These are phyloP conservation scores for Epistrophe eligans DNA, from an alignment of 2,888 invertebrate species.

Conservation along the genomic window DNA sequence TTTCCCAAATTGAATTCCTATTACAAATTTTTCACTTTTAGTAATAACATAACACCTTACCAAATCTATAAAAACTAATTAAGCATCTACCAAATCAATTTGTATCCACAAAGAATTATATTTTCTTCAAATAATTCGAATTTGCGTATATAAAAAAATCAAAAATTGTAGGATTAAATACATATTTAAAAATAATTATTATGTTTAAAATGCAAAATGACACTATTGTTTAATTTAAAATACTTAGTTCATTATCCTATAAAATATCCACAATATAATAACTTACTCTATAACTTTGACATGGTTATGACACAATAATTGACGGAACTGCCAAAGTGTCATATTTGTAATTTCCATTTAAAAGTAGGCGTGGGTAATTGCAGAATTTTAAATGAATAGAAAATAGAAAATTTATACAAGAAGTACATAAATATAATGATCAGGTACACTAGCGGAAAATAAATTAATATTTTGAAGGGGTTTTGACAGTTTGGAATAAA, in stretches of 20 bases:
- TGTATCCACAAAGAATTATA: not conserved
- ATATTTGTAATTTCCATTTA: slow-evolving; percentile 34
- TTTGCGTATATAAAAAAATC: not conserved
- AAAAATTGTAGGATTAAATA: not conserved
- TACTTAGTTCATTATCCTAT: not conserved
- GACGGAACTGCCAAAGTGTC: slow-evolving; percentile 65
- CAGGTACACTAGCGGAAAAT: not conserved
- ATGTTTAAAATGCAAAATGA: not conserved
- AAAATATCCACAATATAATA: slow-evolving; percentile 17
- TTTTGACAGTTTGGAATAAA: slow-evolving; percentile 35
- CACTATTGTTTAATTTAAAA: slow-evolving; percentile 30
- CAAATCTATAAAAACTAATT: not conserved
- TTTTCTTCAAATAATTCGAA: not conserved
- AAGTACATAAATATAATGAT: too few relatives aligned
- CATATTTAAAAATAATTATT: not conserved
- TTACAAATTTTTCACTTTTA: too few relatives aligned
- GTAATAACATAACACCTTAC: too few relatives aligned
- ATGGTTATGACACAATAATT: slow-evolving; percentile 54
- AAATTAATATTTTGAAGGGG: slow-evolving; percentile 13
- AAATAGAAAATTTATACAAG: not conserved
- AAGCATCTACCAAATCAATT: not conserved
- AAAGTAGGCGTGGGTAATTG: slow-evolving; percentile 29
- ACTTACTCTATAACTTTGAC: slow-evolving; percentile 24
- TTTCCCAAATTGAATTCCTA: too few relatives aligned
- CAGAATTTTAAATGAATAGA: not conserved